phyloP scores from a whole-genome alignment of 2,113 vertebrate species.

The Columba livia region DNA sequence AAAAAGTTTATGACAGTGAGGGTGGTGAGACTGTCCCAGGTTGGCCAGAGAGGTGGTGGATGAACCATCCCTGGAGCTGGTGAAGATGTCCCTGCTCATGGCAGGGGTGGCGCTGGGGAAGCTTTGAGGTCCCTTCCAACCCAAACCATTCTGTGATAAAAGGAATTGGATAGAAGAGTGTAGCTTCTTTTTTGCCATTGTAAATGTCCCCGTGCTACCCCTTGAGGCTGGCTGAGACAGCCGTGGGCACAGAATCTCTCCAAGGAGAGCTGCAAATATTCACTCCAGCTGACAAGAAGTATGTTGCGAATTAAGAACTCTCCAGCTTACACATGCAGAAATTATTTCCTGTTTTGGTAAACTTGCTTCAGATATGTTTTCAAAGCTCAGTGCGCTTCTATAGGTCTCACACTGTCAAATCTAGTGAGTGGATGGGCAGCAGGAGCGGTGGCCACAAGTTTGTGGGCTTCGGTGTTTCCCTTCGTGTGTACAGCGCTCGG shows the following conservation, averaged over 20 bases:
- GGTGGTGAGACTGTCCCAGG: too few species aligned
- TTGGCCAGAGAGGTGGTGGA: too few species aligned
- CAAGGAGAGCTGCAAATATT: neutral
- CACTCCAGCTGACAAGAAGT: neutral
- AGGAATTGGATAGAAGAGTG: neutral
- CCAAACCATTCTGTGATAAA: too few species aligned
- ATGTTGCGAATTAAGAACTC: neutral
- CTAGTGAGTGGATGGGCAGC: neutral
- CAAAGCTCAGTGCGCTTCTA: neutral
- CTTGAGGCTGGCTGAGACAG: neutral
- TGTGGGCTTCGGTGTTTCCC: neutral
- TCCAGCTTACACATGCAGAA: neutral
- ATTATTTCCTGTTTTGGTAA: neutral
- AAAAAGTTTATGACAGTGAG: neutral
- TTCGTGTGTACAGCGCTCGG: neutral
- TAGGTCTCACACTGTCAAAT: neutral
- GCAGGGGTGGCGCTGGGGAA: too few species aligned
- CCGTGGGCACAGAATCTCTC: neutral
- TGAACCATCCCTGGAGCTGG: too few species aligned
- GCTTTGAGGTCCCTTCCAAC: too few species aligned
- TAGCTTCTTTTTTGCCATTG: accelerated
- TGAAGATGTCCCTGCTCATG: too few species aligned
- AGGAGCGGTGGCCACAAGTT: neutral
- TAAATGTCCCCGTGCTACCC: neutral
- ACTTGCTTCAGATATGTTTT: neutral